Evolutionary conservation across 2,797 vertebrate genomes (phyloP).

Genomic region (Spatula versicolor): DNA sequence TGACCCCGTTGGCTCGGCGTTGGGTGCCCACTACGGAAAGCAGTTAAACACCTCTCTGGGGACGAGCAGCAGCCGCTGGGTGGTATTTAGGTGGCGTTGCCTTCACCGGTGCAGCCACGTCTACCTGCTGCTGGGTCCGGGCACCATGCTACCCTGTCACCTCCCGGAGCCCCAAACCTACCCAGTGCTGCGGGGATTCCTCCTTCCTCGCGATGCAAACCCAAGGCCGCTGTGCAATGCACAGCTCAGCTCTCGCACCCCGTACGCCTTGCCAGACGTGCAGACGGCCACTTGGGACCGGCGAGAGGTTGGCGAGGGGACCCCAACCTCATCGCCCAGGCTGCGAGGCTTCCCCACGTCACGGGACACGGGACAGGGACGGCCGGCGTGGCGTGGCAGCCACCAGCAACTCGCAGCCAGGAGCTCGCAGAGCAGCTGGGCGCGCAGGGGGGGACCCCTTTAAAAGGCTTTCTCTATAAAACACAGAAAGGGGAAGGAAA

Average conservation of each 20-base stretch:
- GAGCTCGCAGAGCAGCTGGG: fast-evolving
- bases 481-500: too few species aligned
- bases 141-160: too few species aligned
- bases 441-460: too few species aligned
- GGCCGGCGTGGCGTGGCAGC: too few species aligned
- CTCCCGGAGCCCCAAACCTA: not conserved
- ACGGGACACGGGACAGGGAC: fast-evolving
- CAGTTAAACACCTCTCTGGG: not conserved
- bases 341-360: fast-evolving
- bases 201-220: not conserved
- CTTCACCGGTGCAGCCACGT: not conserved
- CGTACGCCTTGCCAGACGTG: not conserved
- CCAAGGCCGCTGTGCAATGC: not conserved
- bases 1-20: not conserved
- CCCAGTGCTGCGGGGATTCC: not conserved
- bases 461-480: not conserved
- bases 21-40: not conserved
- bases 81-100: not conserved
- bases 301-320: fast-evolving
- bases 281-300: fast-evolving
- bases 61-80: not conserved
- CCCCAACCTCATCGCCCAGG: too few species aligned
- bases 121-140: too few species aligned
- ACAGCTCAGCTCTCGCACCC: fast-evolving
- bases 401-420: fast-evolving